Evolutionary conservation across 2,797 vertebrate genomes (phyloP).

Genomic region (Hybognathus amarus): DNA sequence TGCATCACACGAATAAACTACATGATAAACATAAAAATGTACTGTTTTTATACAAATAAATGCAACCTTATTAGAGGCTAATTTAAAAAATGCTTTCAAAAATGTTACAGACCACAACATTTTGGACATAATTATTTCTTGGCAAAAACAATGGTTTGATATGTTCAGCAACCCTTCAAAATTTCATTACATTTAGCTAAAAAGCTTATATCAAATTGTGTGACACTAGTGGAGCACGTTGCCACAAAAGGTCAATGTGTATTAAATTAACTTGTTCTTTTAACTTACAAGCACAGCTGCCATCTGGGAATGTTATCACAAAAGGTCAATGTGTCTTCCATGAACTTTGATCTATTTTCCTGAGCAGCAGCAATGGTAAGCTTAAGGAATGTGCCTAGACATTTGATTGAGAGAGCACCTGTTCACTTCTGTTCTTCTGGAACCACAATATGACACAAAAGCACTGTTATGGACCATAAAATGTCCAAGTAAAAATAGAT

Average conservation of each 20-base stretch:
- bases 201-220: neutral
- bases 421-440: neutral
- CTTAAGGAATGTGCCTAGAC: neutral
- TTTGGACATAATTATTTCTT: neutral
- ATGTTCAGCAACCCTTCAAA: neutral
- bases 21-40: neutral
- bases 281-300: neutral
- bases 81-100: neutral
- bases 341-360: neutral
- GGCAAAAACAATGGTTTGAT: neutral
- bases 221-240: neutral
- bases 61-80: neutral
- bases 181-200: neutral
- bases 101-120: neutral
- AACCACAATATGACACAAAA: neutral
- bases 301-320: neutral
- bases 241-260: neutral
- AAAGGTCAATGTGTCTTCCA: neutral
- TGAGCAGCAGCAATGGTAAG: neutral
- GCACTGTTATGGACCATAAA: too few relatives aligned
- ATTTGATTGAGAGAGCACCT: neutral
- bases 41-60: neutral
- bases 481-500: neutral
- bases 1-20: neutral
- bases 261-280: neutral